phyloP scores from a whole-genome alignment of 2,113 vertebrate genomes.

The Gymnorhina tibicen region DNA sequence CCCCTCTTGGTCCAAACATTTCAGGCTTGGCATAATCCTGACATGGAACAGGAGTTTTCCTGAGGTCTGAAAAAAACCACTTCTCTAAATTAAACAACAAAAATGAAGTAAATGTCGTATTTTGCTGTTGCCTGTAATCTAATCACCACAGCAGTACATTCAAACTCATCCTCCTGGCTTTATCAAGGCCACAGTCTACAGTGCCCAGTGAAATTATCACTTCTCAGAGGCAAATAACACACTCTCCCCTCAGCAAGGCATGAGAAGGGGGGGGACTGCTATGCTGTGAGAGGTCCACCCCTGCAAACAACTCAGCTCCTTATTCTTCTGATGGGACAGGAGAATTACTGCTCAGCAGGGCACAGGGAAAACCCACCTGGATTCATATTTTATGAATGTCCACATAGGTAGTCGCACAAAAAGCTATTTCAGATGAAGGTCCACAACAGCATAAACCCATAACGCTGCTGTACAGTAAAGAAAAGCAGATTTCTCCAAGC shows the following conservation, averaged over 20 bases:
- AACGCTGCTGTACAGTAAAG: background rate
- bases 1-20: background rate
- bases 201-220: background rate
- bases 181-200: background rate
- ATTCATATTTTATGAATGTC: background rate
- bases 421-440: background rate
- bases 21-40: background rate
- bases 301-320: background rate
- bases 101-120: background rate
- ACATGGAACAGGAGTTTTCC: background rate
- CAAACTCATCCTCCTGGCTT: background rate
- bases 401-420: background rate
- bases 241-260: background rate
- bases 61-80: background rate
- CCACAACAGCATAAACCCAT: background rate
- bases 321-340: background rate
- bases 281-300: rapidly evolving
- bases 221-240: background rate
- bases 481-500: background rate
- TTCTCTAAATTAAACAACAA: background rate
- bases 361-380: background rate
- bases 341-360: background rate
- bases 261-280: rapidly evolving
- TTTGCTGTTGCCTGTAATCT: background rate
- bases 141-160: background rate